Base-by-base conservation (phyloP, 2,888 invertebrate species). In the Xylota sylvarum region DNA sequence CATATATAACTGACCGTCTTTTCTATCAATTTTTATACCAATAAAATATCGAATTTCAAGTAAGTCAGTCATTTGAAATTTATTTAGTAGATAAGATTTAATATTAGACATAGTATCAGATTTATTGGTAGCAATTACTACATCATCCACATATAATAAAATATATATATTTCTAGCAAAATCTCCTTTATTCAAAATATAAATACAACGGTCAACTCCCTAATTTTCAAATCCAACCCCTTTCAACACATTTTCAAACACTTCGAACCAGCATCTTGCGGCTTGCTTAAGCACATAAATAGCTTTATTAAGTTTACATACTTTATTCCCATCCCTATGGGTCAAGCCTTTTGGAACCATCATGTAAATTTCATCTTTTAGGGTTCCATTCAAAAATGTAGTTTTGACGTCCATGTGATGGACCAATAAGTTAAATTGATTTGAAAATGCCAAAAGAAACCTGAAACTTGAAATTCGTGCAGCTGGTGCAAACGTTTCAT, bases 101-200 rank as follows among this genome's bases (percentile, higher is more conserved):
- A 89, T 83, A 17, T 65, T 70, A n/a, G 56, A 64, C 87, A 88
- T 87, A 30, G 46, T 88, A 27, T 88, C 17, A 77, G 48, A 46
- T 84, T 85, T 84, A 52, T 80, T 52, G 50, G 83, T 88, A 27
- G 82, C 88, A 88, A 88, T 88, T 3, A 88, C 83, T 23, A 89
- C n/a, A 62, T 89, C 88, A 70, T 89, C 89, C 0, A 88, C 88
- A 87, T 88, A 88, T 23, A 88, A 58, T 14, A 89, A 43, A n/a
- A 88, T 55, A 88, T 89, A 88, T 50, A 88, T 88, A 83, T 89
- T 89, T 56, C 69, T 84, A n/a, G n/a, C 48, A 64, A 84, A 77
- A 43, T 88, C 76, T 23, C 86, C 88, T 40, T 86, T 88, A 70
- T 88, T 67, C 5, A 88, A 48, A 55, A 89, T 72, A 87, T 87